Evolutionary conservation across 2,888 invertebrate species (phyloP).

Genomic region (Apodemia mormo): DNA sequence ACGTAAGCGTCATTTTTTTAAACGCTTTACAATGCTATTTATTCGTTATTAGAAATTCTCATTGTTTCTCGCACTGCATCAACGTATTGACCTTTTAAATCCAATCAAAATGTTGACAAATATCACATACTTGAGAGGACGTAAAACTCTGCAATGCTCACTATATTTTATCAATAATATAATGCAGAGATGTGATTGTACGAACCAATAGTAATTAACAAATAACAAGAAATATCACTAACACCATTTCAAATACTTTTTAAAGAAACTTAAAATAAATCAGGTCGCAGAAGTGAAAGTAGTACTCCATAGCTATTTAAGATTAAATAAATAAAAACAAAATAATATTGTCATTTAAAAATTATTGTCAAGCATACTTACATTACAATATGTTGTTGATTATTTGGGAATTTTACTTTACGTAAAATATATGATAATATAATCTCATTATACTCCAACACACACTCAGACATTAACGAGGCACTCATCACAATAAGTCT

Average conservation of each 20-base stretch:
- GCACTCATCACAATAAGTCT: conserved; percentile 34
- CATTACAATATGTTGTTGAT: conserved; percentile 4
- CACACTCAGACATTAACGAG: conserved; percentile 42
- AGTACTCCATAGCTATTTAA: conserved; percentile 38
- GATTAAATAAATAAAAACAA: conserved; percentile 49
- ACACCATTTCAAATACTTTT: conserved; percentile 21
- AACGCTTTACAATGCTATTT: too few relatives aligned
- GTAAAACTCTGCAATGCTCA: neutral
- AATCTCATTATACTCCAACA: conserved; percentile 44
- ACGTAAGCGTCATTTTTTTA: too few relatives aligned
- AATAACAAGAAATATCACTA: conserved; percentile 11
- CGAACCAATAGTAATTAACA: neutral
- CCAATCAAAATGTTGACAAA: too few relatives aligned
- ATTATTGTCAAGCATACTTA: conserved; percentile 13
- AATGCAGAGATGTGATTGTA: conserved; percentile 18
- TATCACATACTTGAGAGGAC: too few relatives aligned
- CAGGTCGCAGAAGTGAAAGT: conserved; percentile 79
- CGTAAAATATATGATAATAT: conserved; percentile 57
- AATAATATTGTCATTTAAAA: conserved; percentile 31
- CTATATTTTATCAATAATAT: conserved; percentile 39
- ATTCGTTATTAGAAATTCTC: too few relatives aligned
- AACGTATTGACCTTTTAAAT: too few relatives aligned
- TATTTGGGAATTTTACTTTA: conserved; percentile 37
- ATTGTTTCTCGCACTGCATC: neutral
- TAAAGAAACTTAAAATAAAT: conserved; percentile 75